Percentiles rank a stretch among this genome's conserved stretches.
Evolutionary conservation across 1,140 invertebrate genomes (phyloP).

Genomic region (Microplitis mediator): DNA sequence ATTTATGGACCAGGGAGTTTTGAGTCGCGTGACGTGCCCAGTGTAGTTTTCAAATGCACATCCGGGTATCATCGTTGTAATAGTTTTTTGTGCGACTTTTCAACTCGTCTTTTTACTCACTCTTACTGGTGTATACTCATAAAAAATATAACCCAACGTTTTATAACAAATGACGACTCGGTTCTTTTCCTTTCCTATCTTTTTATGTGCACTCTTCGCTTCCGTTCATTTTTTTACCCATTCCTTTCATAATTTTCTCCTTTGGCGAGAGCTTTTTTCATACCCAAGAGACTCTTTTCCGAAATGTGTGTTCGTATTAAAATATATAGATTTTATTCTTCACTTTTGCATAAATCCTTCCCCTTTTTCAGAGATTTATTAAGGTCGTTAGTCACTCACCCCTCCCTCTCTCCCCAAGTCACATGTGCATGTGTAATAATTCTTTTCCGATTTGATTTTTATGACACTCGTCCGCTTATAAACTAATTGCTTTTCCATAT

Average conservation of each 20-base stretch:
- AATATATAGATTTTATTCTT: slow-evolving; percentile 25
- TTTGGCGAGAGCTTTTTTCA: neutral
- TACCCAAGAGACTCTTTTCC: slow-evolving; percentile 10
- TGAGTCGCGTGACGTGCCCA: neutral
- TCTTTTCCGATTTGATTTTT: slow-evolving; percentile 50
- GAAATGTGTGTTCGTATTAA: neutral
- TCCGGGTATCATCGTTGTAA: too few relatives aligned
- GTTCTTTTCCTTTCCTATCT: slow-evolving; percentile 32
- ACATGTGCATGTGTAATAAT: slow-evolving; percentile 44
- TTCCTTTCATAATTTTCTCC: slow-evolving; percentile 30
- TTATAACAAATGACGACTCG: slow-evolving; percentile 51
- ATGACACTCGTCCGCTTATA: slow-evolving; percentile 42
- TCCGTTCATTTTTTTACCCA: slow-evolving; percentile 24
- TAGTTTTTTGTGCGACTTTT: slow-evolving; percentile 39
- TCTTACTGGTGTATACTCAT: neutral
- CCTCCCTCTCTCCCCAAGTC: neutral
- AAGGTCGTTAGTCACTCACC: slow-evolving; percentile 8
- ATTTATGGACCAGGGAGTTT: slow-evolving; percentile 16
- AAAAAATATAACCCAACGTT: slow-evolving; percentile 16
- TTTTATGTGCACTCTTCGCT: neutral
- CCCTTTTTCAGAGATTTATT: neutral
- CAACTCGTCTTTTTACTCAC: slow-evolving; percentile 37
- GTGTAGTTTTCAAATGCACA: neutral
- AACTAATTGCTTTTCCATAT: neutral
- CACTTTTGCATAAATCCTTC: neutral